Evolutionary conservation across 1,140 invertebrate genomes (phyloP).

Genomic region (Trichonephila clavata): DNA sequence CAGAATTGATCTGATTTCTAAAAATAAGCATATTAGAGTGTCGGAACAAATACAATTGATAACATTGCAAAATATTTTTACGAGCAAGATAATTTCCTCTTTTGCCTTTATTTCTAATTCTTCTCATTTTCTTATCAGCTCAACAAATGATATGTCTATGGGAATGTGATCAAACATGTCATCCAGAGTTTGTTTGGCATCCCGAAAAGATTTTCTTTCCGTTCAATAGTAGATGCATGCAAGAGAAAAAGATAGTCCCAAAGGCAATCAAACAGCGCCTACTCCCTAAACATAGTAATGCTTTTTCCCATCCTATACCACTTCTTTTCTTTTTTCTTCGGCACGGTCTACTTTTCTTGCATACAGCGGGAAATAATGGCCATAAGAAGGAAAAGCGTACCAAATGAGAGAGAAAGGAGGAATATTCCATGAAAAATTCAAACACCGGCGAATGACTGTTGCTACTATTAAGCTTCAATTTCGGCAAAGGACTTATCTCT

Average conservation of each 20-base stretch:
- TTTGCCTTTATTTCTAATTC: no score
- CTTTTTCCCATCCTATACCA: neutral
- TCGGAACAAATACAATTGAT: no score
- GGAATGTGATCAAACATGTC: neutral
- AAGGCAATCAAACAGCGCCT: constrained; percentile 46
- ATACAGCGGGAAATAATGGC: constrained; percentile 40
- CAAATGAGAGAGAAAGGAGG: constrained; percentile 46
- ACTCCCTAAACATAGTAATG: constrained; percentile 21
- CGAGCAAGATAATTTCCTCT: no score
- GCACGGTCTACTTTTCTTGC: neutral
- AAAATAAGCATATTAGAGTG: no score
- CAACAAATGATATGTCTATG: neutral
- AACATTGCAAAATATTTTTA: no score
- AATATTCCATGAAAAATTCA: constrained; percentile 52
- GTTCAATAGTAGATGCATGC: neutral
- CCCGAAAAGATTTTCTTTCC: neutral
- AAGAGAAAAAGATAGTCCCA: neutral
- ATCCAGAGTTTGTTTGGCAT: neutral
- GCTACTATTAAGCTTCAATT: constrained; percentile 52
- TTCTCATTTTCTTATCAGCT: no score
- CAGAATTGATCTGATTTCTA: no score
- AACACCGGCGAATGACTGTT: constrained; percentile 15
- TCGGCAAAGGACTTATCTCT: neutral
- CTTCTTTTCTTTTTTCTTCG: neutral
- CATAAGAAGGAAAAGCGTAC: neutral